A percentile compares a stretch with the other conserved stretches of the same genome.
These are phyloP conservation scores for Lonchura striata DNA, from an alignment of 2,113 vertebrate genomes.

Conservation along the genomic window DNA sequence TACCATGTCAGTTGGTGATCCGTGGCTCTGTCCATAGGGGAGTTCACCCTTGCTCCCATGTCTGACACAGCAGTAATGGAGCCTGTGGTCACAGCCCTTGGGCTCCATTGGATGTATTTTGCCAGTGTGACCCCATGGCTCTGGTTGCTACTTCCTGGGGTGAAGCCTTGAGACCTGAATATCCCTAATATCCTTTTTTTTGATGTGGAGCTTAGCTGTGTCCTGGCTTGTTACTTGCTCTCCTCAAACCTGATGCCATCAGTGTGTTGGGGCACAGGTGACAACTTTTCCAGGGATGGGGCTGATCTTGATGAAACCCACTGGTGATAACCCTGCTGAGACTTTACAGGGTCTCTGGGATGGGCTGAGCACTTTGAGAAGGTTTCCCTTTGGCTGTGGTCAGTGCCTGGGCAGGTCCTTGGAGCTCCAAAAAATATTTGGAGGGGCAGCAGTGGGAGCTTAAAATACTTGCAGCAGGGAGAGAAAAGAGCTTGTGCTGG, in stretches of 20 bases:
- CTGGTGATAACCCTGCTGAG: not conserved
- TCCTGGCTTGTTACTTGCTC: fast-evolving
- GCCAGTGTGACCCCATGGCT: not conserved
- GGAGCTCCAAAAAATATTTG: not conserved
- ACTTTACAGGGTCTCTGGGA: not conserved
- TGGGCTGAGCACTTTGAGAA: fast-evolving
- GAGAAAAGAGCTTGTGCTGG: not conserved
- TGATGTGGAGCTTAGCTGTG: fast-evolving
- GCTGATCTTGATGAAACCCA: not conserved
- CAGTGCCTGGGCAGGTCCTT: not conserved
- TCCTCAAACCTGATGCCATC: fast-evolving
- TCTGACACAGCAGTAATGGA: fast-evolving
- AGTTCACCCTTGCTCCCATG: not conserved
- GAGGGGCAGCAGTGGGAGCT: not conserved
- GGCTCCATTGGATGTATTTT: not conserved
- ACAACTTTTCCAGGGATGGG: not conserved
- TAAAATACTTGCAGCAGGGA: not conserved
- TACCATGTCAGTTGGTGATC: fast-evolving
- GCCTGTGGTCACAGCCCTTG: fast-evolving
- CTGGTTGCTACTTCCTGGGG: not conserved
- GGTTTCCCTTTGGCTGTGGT: not conserved
- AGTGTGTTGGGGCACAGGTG: fast-evolving
- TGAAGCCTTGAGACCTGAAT: fast-evolving
- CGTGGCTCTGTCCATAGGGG: fast-evolving
- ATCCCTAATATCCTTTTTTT: not conserved